Base-by-base conservation (phyloP, 2,888 invertebrate genomes). In the Microplitis deprimator region DNA sequence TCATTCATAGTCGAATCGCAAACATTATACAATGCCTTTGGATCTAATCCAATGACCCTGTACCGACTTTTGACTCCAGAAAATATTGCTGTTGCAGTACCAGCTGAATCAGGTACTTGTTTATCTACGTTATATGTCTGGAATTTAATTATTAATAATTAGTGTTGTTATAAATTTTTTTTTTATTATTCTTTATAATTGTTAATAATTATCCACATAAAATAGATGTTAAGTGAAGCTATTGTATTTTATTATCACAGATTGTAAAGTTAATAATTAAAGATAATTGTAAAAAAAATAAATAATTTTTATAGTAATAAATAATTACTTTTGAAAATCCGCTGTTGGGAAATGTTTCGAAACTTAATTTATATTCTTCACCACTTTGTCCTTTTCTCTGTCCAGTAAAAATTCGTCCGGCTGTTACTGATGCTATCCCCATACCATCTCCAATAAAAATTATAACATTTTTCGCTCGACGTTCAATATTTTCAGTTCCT, bases 81-180 rank as follows among this genome's bases (percentile, higher is more conserved):
- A 82, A 94, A 92, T 84, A 93, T 91, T 1, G 94, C 94, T 0
- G 94, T 94, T 0, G 93, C 94, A 0, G 94, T 94, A 2, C 92
- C 93, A 1, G 94, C 94, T 1, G 94, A 94, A 84, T 94, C 94
- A 0, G 94, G 92, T 13, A 93, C 93, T 89, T 94, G 94, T 77
- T 91, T 92, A 85, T 94, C 93, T n/a, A 92, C 91, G 82, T 93
- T 93, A 88, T 94, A 94, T 0, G 94, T 94, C 93, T 94, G 76
- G 7, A 79, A 81, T 73, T 62, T 62, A 60, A 40, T 40, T 13
- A 65, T 50, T 50, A 20, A 62, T 64, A 38, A 29, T 71, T 71
- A 38, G 29, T 29, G 29, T 68, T 38, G 5, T 68, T 16, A 39
- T 8, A 41, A 29, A n/a, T 16, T 8, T 40, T 1, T 38, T 8